A percentile compares a stretch with the other conserved stretches of the same genome.
These are phyloP conservation scores for Salvator merianae DNA, from an alignment of 2,113 vertebrate genomes.

Conservation along the genomic window DNA sequence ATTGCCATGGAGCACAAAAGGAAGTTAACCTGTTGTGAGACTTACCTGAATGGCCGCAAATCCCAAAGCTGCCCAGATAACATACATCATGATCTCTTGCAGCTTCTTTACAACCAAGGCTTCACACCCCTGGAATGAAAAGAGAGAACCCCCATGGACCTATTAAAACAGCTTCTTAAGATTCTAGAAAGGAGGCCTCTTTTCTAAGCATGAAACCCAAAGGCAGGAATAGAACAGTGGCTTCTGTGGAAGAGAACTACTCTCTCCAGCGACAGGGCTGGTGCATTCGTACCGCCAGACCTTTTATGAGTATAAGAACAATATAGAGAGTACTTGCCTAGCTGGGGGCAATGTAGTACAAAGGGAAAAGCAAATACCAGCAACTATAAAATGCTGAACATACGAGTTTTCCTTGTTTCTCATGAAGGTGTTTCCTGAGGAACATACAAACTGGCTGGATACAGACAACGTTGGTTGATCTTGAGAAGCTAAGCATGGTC, in stretches of 20 bases:
- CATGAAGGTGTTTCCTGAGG: no score
- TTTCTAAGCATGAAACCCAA: background rate
- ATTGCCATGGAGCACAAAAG: background rate
- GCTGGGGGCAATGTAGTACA: no score
- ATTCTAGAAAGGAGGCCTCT: background rate
- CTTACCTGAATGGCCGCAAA: slow-evolving; percentile 96
- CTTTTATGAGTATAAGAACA: background rate
- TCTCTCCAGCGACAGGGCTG: background rate
- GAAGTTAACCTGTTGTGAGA: background rate
- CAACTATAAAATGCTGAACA: no score
- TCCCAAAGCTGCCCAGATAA: slow-evolving; percentile 94
- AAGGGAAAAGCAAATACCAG: no score
- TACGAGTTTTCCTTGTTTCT: no score
- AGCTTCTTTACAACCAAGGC: slow-evolving; percentile 95
- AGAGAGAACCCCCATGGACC: background rate
- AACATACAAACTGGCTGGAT: no score
- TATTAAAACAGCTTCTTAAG: background rate
- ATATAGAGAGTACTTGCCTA: background rate
- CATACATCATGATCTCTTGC: slow-evolving; percentile 98
- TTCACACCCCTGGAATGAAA: slow-evolving; percentile 87
- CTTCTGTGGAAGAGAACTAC: background rate
- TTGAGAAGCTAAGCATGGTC: no score
- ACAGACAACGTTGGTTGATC: no score
- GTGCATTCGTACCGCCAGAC: background rate
- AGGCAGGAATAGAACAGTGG: background rate